Percentiles rank a stretch among this genome's conserved stretches.
These are phyloP conservation scores for Lasiurus borealis DNA, from an alignment of 2,113 vertebrate genomes.

Conservation along the genomic window DNA sequence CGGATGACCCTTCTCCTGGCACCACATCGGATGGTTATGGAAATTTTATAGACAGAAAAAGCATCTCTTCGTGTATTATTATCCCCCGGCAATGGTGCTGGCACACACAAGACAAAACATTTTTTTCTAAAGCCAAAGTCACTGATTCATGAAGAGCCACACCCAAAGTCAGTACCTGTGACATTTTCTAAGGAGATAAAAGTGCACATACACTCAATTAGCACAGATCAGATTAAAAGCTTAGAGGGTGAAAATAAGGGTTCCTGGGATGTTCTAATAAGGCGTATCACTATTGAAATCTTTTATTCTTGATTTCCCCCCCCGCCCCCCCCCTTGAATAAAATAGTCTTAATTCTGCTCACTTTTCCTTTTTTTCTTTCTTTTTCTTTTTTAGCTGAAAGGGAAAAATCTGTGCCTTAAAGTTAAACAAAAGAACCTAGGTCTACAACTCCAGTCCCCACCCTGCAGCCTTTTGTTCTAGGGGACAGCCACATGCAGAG, in stretches of 20 bases:
- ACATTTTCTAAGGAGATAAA: conserved; percentile 57
- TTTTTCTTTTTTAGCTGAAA: background rate
- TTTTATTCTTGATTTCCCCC: conserved; percentile 48
- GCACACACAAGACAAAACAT: background rate
- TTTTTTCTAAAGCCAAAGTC: background rate
- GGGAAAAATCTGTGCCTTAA: conserved; percentile 72
- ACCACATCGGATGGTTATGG: background rate
- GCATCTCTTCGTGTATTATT: background rate
- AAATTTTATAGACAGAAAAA: conserved; percentile 42
- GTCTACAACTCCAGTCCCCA: conserved; percentile 78
- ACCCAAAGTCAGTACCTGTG: conserved; percentile 58
- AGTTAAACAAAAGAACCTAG: conserved; percentile 87
- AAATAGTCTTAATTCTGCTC: conserved; percentile 14
- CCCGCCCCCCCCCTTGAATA: background rate
- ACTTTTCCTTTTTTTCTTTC: background rate
- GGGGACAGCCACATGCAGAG: conserved; percentile 53
- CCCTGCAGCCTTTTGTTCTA: conserved; percentile 80
- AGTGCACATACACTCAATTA: conserved; percentile 48
- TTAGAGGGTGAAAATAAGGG: conserved; percentile 48
- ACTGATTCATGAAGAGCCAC: conserved; percentile 71
- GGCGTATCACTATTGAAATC: background rate
- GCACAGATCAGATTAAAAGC: conserved; percentile 37
- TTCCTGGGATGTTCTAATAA: background rate
- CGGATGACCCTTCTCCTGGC: background rate
- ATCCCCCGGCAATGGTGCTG: background rate